Evolutionary conservation across 2,888 invertebrate genomes (phyloP), one percentile per base, ranked within the genome.

Genomic region (Philopedon plagiatum): DNA sequence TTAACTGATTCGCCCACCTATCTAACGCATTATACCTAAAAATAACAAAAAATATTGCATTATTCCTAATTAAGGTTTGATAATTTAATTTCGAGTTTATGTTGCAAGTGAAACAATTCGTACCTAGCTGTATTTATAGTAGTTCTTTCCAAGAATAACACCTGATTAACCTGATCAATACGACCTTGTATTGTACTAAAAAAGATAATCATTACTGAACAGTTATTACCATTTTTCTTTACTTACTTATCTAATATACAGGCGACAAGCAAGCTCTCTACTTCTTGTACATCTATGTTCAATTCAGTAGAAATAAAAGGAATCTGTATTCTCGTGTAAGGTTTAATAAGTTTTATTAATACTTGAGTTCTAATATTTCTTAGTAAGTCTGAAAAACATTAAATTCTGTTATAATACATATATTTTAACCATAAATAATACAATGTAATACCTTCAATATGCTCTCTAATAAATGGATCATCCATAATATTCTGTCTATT

Each of bases 401-500:
- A 13, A 26, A 1, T 13, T 0, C 2, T 15, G 39, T n/a, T 19
- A 39, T 32, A 26, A 34, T n/a, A n/a, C n/a, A n/a, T n/a, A 58
- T 37, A 21, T 0, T 15, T 15, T 15, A 2, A 15, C 11, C 15
- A 15, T 15, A 39, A n/a, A 9, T 1, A 19, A 11, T 7, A 44
- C 18, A 9, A 19, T 18, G 62, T 34, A 74, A 75, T 81, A 90
- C 91, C 91, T 89, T 99, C 99, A 83, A 99, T 99, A 84, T 99
- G 99, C 85, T 99, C 99, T 78, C 97, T 88, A 81, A 99, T 99
- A 86, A 99, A 99, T 0, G 97, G 98, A 87, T 99, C 99, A 81
- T 98, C 97, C 99, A 99, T 99, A 74, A 99, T 98, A 83, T 97
- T 98, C 84, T 94, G 91, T 83, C 94, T 89, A 87, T 99, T 98